Evolutionary conservation across 2,888 invertebrate species (phyloP).

Genomic region (Lagria hirta): DNA sequence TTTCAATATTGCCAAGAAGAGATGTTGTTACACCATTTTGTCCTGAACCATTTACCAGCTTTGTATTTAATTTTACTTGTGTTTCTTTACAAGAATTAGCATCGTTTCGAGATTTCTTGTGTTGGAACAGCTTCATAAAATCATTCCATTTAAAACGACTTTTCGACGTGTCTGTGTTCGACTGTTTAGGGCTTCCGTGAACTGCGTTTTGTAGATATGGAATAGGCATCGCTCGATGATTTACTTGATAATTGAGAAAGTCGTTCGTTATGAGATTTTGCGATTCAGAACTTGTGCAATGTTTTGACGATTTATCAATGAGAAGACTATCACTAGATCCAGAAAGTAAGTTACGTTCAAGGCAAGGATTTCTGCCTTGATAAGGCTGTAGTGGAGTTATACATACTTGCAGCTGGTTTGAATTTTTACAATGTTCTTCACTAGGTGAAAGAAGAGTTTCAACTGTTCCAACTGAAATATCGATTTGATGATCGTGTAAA

Average conservation of each 20-base stretch:
- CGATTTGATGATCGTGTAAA: constrained; percentile 49
- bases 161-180: constrained; percentile 47
- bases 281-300: constrained; percentile 55
- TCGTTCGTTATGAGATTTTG: constrained; percentile 58
- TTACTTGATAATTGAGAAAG: constrained; percentile 53
- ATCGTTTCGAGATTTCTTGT: constrained; percentile 35
- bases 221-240: constrained; percentile 61
- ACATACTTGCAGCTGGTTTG: constrained; percentile 56
- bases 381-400: constrained; percentile 70
- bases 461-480: constrained; percentile 58
- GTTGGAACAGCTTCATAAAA: constrained; percentile 55
- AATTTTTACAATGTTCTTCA: constrained; percentile 60
- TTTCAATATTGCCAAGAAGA: constrained; percentile 45
- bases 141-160: constrained; percentile 57
- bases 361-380: constrained; percentile 75
- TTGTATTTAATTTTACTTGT: constrained; percentile 60
- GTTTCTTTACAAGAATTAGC: constrained; percentile 52
- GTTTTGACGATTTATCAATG: constrained; percentile 67
- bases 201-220: constrained; percentile 78
- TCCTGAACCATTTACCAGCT: constrained; percentile 56
- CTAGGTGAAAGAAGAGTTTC: constrained; percentile 65
- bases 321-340: constrained; percentile 62
- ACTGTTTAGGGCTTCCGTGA: constrained; percentile 54
- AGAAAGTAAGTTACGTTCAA: constrained; percentile 69
- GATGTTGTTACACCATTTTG: constrained; percentile 57